Conservation (phyloP, 2,888 invertebrate genomes). For the Pollenia labialis region DNA sequence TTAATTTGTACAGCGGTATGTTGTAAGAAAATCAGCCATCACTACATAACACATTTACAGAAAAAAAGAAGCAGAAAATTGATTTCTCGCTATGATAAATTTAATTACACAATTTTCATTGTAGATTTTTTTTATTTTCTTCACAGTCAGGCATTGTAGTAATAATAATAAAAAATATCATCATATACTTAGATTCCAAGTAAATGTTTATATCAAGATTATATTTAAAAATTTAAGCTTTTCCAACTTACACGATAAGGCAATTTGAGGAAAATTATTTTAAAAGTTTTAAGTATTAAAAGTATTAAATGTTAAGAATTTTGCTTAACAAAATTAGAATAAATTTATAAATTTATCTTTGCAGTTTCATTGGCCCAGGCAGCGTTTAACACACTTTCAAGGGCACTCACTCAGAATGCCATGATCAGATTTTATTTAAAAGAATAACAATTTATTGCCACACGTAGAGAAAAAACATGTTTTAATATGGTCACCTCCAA, state of each 20-base stretch:
- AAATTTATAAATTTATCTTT: too few relatives aligned
- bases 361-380: too few relatives aligned
- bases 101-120: slow-evolving; percentile 75
- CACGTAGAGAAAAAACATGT: too few relatives aligned
- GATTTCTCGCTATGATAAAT: slow-evolving; percentile 75
- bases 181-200: slow-evolving; percentile 62
- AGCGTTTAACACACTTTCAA: too few relatives aligned
- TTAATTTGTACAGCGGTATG: slow-evolving; percentile 64
- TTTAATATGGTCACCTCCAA: too few relatives aligned
- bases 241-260: neutral
- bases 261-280: too few relatives aligned
- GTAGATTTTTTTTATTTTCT: slow-evolving; percentile 45
- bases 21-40: slow-evolving; percentile 68
- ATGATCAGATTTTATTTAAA: too few relatives aligned
- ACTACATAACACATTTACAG: slow-evolving; percentile 34
- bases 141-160: slow-evolving; percentile 39
- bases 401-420: too few relatives aligned
- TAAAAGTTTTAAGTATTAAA: too few relatives aligned
- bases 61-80: slow-evolving; percentile 61
- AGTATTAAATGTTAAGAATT: too few relatives aligned
- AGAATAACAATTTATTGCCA: too few relatives aligned
- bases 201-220: slow-evolving; percentile 66
- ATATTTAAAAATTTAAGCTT: slow-evolving; percentile 37
- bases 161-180: slow-evolving; percentile 48
- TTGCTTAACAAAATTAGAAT: too few relatives aligned